These are phyloP conservation scores for Popillia japonica DNA, from an alignment of 1,140 invertebrate species.

Conservation along the genomic window DNA sequence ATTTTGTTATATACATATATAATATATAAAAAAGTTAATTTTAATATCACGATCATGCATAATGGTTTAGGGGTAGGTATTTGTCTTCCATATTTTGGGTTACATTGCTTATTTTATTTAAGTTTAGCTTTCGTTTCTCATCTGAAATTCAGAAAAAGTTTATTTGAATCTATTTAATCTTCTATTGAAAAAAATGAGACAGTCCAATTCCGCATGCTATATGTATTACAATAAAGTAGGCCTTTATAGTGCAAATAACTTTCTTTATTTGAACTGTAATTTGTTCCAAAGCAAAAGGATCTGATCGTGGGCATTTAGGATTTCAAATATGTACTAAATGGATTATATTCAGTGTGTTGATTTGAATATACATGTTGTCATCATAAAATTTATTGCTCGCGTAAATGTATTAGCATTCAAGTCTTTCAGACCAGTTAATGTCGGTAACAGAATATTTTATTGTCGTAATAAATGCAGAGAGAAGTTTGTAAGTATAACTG, in stretches of 20 bases:
- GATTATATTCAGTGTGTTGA: too few species aligned
- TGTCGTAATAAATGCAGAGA: too few species aligned
- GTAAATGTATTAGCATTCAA: too few species aligned
- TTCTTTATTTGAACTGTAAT: slow-evolving; percentile 12
- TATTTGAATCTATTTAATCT: background rate
- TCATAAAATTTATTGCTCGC: too few species aligned
- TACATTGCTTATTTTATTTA: slow-evolving; percentile 9
- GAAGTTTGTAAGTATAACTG: too few species aligned
- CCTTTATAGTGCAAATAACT: background rate
- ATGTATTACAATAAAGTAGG: slow-evolving; percentile 2
- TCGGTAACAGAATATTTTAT: too few species aligned
- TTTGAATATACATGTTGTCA: too few species aligned
- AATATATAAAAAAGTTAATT: slow-evolving; percentile 33
- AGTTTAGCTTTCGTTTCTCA: slow-evolving; percentile 8
- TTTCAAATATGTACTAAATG: too few species aligned
- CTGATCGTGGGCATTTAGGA: too few species aligned
- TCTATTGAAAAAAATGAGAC: background rate
- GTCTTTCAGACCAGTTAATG: too few species aligned
- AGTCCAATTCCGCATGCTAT: slow-evolving; percentile 8
- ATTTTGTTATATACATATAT: slow-evolving; percentile 35
- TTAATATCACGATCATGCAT: slow-evolving; percentile 35
- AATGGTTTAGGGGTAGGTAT: slow-evolving; percentile 12
- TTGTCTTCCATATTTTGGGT: slow-evolving; percentile 7
- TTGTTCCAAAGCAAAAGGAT: background rate
- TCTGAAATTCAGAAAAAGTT: slow-evolving; percentile 32